These are phyloP conservation scores for Podiceps cristatus DNA, from an alignment of 2,113 vertebrate genomes.

Conservation along the genomic window DNA sequence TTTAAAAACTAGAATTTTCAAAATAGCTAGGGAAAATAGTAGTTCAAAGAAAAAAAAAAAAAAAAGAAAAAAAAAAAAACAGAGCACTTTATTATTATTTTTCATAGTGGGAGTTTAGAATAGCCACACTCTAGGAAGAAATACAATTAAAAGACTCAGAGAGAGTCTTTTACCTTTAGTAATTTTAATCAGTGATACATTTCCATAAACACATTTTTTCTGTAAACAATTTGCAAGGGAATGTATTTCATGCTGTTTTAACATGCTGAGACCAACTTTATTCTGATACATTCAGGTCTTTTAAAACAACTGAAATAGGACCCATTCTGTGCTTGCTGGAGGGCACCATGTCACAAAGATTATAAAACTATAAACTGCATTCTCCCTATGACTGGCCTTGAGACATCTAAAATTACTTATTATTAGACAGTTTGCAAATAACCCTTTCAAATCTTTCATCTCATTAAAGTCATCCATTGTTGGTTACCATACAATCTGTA, in stretches of 20 bases:
- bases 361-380: constrained; percentile 68
- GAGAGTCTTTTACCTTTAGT: constrained; percentile 75
- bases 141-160: constrained; percentile 73
- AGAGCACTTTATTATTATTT: constrained; percentile 40
- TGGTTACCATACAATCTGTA: background rate
- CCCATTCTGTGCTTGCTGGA: constrained; percentile 69
- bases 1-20: constrained; percentile 2
- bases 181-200: constrained; percentile 75
- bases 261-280: constrained; percentile 70
- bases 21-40: background rate
- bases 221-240: constrained; percentile 77
- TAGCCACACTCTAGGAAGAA: constrained; percentile 66
- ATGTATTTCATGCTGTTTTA: constrained; percentile 74
- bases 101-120: constrained; percentile 51
- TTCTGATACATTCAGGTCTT: constrained; percentile 73
- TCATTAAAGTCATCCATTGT: background rate
- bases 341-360: constrained; percentile 64
- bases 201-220: constrained; percentile 72
- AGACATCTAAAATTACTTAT: constrained; percentile 69
- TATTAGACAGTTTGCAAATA: constrained; percentile 68
- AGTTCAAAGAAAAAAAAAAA: background rate
- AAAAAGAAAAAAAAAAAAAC: background rate
- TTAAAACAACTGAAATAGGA: constrained; percentile 72
- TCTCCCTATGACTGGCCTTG: constrained; percentile 65
- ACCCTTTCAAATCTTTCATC: constrained; percentile 52